A percentile compares a stretch with the other conserved stretches of the same genome.
These are phyloP conservation scores for Acanthochromis polyacanthus DNA, from an alignment of 2,113 vertebrate species.

Conservation along the genomic window DNA sequence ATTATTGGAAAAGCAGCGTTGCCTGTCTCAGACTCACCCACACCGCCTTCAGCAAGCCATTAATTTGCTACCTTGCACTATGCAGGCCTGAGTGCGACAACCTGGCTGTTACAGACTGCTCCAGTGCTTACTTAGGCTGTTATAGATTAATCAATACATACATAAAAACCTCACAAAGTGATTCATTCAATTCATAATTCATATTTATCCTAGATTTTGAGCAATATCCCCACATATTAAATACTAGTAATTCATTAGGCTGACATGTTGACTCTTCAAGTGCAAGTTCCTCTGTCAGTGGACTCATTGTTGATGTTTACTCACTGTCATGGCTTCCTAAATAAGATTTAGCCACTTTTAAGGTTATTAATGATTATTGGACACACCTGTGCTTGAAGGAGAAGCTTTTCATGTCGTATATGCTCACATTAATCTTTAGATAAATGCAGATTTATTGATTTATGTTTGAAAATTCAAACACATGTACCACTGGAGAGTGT, in stretches of 20 bases:
- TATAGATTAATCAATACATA: constrained; percentile 65
- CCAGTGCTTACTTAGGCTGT: constrained; percentile 46
- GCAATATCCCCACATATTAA: constrained; percentile 1
- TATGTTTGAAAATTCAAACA: not conserved
- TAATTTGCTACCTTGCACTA: constrained; percentile 41
- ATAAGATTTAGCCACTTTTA: not conserved
- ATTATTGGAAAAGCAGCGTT: constrained; percentile 36
- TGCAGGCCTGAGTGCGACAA: constrained; percentile 33
- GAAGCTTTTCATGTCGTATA: not conserved
- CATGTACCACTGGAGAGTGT: too few species aligned
- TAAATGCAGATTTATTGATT: not conserved
- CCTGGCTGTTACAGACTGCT: constrained; percentile 35
- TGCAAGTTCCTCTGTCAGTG: not conserved
- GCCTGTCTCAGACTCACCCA: constrained; percentile 34
- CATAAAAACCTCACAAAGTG: constrained; percentile 55
- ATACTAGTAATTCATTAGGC: constrained; percentile 11
- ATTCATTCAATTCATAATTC: constrained; percentile 40
- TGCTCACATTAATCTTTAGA: not conserved
- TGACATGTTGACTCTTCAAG: constrained; percentile 1
- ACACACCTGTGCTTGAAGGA: not conserved
- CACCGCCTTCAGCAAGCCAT: constrained; percentile 50
- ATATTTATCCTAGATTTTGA: constrained; percentile 6
- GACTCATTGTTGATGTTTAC: not conserved
- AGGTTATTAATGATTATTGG: not conserved
- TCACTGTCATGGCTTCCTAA: too few species aligned